Conservation (phyloP, 1,140 invertebrate genomes). For the Limonius californicus region DNA sequence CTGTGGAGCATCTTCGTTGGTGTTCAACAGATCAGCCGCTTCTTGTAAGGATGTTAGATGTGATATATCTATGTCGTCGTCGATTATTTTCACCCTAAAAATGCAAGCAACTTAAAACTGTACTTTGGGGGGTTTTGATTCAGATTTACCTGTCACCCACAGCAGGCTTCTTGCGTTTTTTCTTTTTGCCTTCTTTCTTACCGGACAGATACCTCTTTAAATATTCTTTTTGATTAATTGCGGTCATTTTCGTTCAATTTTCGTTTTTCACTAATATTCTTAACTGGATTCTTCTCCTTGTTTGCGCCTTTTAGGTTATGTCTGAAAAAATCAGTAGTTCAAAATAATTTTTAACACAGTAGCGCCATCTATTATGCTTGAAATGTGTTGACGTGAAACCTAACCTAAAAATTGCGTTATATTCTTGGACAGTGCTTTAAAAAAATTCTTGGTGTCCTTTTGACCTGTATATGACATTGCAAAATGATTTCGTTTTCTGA, state of each 20-base stretch:
- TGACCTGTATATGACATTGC: neutral
- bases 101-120: neutral
- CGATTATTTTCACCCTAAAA: conserved; percentile 80
- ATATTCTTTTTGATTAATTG: conserved; percentile 74
- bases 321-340: too few relatives aligned
- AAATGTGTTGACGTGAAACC: too few relatives aligned
- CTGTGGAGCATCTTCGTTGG: conserved; percentile 82
- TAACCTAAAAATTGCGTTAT: too few relatives aligned
- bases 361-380: too few relatives aligned
- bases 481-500: neutral
- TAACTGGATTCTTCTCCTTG: too few relatives aligned
- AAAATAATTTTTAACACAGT: too few relatives aligned
- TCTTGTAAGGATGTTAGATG: conserved; percentile 61
- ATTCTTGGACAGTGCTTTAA: too few relatives aligned
- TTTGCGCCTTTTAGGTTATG: too few relatives aligned
- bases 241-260: neutral
- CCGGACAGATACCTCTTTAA: conserved; percentile 78
- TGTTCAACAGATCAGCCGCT: conserved; percentile 55
- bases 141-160: conserved; percentile 40
- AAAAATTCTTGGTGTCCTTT: neutral
- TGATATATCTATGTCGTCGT: conserved; percentile 76
- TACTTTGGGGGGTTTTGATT: too few relatives aligned
- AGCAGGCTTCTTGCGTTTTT: conserved; percentile 61
- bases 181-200: conserved; percentile 58
- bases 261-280: too few relatives aligned